phyloP scores from a whole-genome alignment of 2,113 vertebrate species.

The Petrocephalus microphthalmus region DNA sequence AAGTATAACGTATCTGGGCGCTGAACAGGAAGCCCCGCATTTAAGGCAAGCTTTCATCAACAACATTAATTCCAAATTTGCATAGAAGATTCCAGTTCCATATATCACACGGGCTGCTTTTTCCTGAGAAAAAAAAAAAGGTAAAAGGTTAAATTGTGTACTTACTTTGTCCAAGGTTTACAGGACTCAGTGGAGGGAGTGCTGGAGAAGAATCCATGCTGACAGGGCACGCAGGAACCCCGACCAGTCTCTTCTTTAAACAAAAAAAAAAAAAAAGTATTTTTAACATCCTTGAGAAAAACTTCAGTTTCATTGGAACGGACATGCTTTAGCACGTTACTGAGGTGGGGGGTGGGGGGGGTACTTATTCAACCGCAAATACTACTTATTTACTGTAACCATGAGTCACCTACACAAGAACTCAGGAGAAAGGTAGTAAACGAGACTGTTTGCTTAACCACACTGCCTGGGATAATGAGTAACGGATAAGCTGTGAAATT shows the following conservation, averaged over 20 bases:
- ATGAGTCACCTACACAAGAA: not conserved
- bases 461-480: not conserved
- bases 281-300: not conserved
- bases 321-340: not conserved
- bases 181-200: slow-evolving; percentile 60
- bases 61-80: not conserved
- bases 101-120: not conserved
- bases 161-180: slow-evolving; percentile 87
- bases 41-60: not conserved
- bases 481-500: not conserved
- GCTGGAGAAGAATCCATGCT: slow-evolving; percentile 72
- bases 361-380: not conserved
- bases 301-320: not conserved
- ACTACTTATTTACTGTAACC: not conserved
- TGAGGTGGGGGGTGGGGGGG: too few relatives aligned
- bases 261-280: slow-evolving; percentile 18
- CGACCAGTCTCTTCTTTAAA: slow-evolving; percentile 45
- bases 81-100: not conserved
- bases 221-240: slow-evolving; percentile 58
- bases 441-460: not conserved
- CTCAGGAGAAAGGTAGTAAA: not conserved
- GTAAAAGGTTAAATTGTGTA: slow-evolving; percentile 17
- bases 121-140: not conserved
- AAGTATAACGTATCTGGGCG: not conserved
- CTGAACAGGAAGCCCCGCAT: not conserved